Evolutionary conservation across 2,113 vertebrate species (phyloP).

Genomic region (Vulpes vulpes): DNA sequence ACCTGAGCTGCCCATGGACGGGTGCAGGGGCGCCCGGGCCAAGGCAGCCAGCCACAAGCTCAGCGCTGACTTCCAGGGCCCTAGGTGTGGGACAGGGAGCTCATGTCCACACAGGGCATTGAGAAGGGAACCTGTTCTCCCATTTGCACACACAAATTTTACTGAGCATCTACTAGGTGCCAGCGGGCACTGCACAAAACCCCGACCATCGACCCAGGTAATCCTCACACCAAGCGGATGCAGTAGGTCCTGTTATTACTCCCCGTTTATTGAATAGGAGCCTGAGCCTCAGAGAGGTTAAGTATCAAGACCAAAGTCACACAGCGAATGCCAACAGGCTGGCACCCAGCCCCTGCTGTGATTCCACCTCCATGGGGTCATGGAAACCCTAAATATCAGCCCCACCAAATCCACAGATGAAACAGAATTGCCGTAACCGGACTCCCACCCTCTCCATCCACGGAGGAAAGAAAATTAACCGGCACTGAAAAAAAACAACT

Average conservation of each 20-base stretch:
- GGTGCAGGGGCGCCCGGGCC: fast-evolving
- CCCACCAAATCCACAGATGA: background rate
- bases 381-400: conserved; percentile 68
- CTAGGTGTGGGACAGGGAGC: fast-evolving
- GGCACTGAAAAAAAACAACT: conserved; percentile 50
- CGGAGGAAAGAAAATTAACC: conserved; percentile 71
- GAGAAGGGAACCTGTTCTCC: background rate
- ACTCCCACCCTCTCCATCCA: background rate
- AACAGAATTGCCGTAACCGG: background rate
- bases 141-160: fast-evolving
- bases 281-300: background rate
- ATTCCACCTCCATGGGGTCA: background rate
- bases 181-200: fast-evolving
- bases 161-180: too few species aligned
- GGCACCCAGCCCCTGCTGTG: background rate
- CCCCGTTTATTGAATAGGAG: fast-evolving
- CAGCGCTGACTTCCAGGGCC: fast-evolving
- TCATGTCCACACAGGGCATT: fast-evolving
- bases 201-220: fast-evolving
- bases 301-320: background rate
- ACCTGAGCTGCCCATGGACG: background rate
- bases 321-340: fast-evolving
- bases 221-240: fast-evolving
- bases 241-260: background rate
- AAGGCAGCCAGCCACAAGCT: background rate